These are phyloP conservation scores for Iphiclides podalirius DNA, from an alignment of 2,888 invertebrate genomes.

Conservation along the genomic window DNA sequence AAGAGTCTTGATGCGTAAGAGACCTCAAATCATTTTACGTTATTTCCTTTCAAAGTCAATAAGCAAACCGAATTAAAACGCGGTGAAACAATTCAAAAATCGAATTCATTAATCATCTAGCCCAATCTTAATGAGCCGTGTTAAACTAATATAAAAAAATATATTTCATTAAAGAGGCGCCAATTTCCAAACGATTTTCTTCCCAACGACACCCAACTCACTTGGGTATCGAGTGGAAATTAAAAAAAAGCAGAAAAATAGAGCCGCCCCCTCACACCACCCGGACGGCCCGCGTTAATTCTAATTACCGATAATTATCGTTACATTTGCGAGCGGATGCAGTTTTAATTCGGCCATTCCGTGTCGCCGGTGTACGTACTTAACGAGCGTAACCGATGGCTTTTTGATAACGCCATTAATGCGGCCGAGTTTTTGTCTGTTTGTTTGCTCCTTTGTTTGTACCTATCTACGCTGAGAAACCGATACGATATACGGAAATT, in stretches of 20 bases:
- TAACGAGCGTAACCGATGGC: slow-evolving; percentile 65
- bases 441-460: slow-evolving; percentile 19
- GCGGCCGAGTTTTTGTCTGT: slow-evolving; percentile 34
- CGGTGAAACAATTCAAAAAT: too few relatives aligned
- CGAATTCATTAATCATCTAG: too few relatives aligned
- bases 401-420: slow-evolving; percentile 70
- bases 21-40: too few relatives aligned
- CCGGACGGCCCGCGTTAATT: slow-evolving; percentile 44
- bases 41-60: too few relatives aligned
- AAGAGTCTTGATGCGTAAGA: too few relatives aligned
- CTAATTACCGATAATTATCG: slow-evolving; percentile 70
- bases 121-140: too few relatives aligned
- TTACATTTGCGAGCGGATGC: slow-evolving; percentile 53
- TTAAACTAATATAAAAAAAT: too few relatives aligned
- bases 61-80: too few relatives aligned
- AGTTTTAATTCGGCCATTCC: slow-evolving; percentile 70
- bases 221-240: slow-evolving; percentile 11
- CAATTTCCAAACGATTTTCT: slow-evolving; percentile 2
- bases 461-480: slow-evolving; percentile 12
- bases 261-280: not conserved
- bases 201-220: slow-evolving; percentile 7
- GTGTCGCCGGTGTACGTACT: slow-evolving; percentile 46
- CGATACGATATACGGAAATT: slow-evolving; percentile 23
- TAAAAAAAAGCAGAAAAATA: not conserved
- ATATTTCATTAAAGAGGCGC: too few relatives aligned